Evolutionary conservation across 2,113 vertebrate species (phyloP).

Genomic region (Malurus alboscapulatus): DNA sequence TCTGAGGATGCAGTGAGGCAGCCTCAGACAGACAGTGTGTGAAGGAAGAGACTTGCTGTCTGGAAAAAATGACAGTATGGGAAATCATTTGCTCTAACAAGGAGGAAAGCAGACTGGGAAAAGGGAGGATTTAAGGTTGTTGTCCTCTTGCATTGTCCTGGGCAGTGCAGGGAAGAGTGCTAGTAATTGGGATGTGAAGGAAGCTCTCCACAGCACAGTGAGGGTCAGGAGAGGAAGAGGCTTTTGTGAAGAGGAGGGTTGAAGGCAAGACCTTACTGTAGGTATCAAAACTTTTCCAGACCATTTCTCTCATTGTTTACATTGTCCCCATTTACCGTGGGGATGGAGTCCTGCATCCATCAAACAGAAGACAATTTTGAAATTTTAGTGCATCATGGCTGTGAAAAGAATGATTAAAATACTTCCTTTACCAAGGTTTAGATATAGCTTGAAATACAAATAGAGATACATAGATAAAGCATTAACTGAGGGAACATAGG

Average conservation of each 20-base stretch:
- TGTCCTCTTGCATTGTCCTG: background rate
- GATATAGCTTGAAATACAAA: background rate
- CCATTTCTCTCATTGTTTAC: background rate
- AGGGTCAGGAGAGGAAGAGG: background rate
- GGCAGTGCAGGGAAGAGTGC: background rate
- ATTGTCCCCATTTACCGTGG: rapidly evolving
- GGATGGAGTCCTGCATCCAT: rapidly evolving
- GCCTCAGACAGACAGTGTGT: background rate
- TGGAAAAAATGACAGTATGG: background rate
- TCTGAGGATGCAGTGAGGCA: background rate
- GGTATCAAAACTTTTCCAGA: background rate
- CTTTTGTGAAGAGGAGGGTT: background rate
- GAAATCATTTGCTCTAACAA: background rate
- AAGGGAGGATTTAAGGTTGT: background rate
- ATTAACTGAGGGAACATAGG: background rate
- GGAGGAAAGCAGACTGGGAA: background rate
- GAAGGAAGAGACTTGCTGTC: background rate
- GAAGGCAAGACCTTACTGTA: background rate
- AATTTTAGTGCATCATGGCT: background rate
- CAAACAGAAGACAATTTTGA: background rate
- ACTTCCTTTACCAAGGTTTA: background rate
- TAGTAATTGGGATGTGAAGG: background rate
- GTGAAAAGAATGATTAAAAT: background rate
- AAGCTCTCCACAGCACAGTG: background rate
- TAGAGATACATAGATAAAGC: background rate